Conservation (phyloP, 2,113 vertebrate genomes). For the Nothocercus nigrocapillus region DNA sequence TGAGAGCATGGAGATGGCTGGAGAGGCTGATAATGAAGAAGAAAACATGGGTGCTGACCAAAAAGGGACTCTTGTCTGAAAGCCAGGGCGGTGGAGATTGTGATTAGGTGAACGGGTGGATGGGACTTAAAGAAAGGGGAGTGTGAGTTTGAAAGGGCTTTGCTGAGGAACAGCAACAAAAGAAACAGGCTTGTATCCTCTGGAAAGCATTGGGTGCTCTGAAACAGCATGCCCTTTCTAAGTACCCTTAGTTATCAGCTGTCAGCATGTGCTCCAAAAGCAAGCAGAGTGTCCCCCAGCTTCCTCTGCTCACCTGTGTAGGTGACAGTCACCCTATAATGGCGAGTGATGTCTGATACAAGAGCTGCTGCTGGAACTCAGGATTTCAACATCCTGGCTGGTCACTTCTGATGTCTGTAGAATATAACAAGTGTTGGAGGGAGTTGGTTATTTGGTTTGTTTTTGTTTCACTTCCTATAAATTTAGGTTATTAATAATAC, state of each 20-base stretch:
- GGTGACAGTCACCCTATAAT: neutral
- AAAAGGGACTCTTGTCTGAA: neutral
- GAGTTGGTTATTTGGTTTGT: too few species aligned
- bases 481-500: neutral
- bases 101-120: neutral
- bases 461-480: neutral
- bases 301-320: neutral
- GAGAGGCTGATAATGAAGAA: neutral
- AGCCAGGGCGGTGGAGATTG: neutral
- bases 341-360: neutral
- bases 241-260: neutral
- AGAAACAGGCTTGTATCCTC: neutral
- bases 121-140: neutral
- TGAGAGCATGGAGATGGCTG: neutral
- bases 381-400: neutral
- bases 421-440: neutral
- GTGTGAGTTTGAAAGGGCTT: neutral
- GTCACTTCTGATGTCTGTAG: neutral
- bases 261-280: neutral
- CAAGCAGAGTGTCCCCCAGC: neutral
- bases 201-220: neutral
- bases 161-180: neutral
- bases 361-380: fast-evolving
- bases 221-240: neutral
- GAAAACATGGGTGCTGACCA: neutral